Conservation (phyloP, 2,113 vertebrate genomes). For the Axis porcinus region DNA sequence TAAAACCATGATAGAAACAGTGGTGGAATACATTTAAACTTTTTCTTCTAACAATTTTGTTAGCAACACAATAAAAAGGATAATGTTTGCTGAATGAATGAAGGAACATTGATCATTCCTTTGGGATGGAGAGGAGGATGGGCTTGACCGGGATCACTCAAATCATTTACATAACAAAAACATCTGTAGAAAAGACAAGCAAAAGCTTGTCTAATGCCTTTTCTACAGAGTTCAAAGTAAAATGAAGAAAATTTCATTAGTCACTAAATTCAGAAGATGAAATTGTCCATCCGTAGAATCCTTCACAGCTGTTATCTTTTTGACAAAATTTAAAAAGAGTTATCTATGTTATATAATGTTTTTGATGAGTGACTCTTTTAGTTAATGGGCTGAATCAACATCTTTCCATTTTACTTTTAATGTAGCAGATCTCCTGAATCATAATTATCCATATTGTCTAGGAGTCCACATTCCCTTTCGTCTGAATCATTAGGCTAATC, state of each 20-base stretch:
- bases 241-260: neutral
- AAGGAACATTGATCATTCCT: neutral
- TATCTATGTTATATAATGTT: neutral
- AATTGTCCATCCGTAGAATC: neutral
- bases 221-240: neutral
- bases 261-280: neutral
- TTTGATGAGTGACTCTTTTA: constrained; percentile 17
- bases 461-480: neutral
- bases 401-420: constrained; percentile 13
- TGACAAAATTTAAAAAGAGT: neutral
- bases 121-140: neutral
- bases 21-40: neutral
- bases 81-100: constrained; percentile 65
- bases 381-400: neutral
- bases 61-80: constrained; percentile 45
- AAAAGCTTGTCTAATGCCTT: neutral
- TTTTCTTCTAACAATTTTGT: constrained; percentile 45
- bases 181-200: neutral
- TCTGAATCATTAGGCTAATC: constrained; percentile 12
- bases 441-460: constrained; percentile 16
- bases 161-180: neutral
- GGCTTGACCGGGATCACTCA: neutral
- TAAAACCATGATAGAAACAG: neutral
- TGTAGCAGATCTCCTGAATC: neutral
- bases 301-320: neutral